Conservation (phyloP, 2,113 vertebrate genomes). For the Rhinichthys klamathensis region DNA sequence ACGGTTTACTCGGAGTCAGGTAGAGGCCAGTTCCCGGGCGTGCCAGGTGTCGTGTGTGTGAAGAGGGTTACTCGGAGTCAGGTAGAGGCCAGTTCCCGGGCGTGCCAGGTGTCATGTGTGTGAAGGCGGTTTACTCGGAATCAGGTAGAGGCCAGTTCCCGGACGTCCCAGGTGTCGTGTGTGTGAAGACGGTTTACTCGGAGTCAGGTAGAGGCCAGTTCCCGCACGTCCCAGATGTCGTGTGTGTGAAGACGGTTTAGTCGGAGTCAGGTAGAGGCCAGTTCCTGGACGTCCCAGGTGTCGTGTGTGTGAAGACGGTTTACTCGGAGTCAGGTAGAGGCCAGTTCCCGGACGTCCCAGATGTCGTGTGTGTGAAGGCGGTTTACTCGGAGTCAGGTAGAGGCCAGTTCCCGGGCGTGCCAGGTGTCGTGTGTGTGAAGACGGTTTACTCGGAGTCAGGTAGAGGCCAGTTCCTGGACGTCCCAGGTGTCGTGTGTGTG, state of each 20-base stretch:
- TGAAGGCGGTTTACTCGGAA: conserved; percentile 46
- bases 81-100: conserved; percentile 84
- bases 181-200: conserved; percentile 40
- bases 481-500: neutral
- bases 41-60: neutral
- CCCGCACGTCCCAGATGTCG: no score
- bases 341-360: conserved; percentile 84
- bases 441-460: conserved; percentile 59
- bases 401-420: conserved; percentile 84
- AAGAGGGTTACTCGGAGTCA: conserved; percentile 30
- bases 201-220: conserved; percentile 78
- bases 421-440: neutral
- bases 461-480: conserved; percentile 82
- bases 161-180: conserved; percentile 65
- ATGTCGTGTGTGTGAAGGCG: neutral
- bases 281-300: conserved; percentile 76
- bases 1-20: conserved; percentile 59
- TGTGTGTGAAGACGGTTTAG: conserved; percentile 34
- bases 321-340: conserved; percentile 67
- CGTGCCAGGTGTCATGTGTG: no score
- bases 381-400: conserved; percentile 64
- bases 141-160: conserved; percentile 80
- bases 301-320: neutral
- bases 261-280: conserved; percentile 77
- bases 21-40: conserved; percentile 83